Conservation (phyloP, 2,797 vertebrate genomes). For the Sylvilagus floridanus region DNA sequence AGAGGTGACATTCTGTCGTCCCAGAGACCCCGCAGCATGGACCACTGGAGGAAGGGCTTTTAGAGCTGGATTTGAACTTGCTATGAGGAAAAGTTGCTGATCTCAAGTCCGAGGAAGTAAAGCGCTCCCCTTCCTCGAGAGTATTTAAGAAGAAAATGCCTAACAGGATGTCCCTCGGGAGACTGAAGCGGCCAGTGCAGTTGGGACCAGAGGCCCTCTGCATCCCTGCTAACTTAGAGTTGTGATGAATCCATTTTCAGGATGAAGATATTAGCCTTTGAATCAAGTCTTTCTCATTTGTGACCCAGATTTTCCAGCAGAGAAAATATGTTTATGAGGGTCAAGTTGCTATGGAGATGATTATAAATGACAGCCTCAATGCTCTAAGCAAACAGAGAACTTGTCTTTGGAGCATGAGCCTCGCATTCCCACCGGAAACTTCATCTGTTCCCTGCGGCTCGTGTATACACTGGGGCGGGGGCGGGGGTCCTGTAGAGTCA, state of each 20-base stretch:
- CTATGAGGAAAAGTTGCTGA: slow-evolving; percentile 13
- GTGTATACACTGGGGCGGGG: accelerated
- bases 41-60: neutral
- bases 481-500: no score
- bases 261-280: neutral
- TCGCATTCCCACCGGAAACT: neutral
- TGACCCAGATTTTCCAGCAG: neutral
- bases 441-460: neutral
- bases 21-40: neutral
- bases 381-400: neutral
- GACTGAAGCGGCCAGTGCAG: neutral
- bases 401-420: neutral
- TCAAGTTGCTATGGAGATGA: slow-evolving; percentile 44
- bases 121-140: neutral
- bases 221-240: neutral
- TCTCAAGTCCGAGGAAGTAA: neutral
- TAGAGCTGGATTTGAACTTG: slow-evolving; percentile 14
- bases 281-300: neutral
- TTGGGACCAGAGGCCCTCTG: neutral
- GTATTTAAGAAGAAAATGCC: neutral
- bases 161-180: neutral
- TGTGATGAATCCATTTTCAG: neutral
- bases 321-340: neutral
- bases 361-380: neutral
- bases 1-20: slow-evolving; percentile 13